Evolutionary conservation across 2,888 invertebrate species (phyloP).

Genomic region (Ariolimax columbianus): DNA sequence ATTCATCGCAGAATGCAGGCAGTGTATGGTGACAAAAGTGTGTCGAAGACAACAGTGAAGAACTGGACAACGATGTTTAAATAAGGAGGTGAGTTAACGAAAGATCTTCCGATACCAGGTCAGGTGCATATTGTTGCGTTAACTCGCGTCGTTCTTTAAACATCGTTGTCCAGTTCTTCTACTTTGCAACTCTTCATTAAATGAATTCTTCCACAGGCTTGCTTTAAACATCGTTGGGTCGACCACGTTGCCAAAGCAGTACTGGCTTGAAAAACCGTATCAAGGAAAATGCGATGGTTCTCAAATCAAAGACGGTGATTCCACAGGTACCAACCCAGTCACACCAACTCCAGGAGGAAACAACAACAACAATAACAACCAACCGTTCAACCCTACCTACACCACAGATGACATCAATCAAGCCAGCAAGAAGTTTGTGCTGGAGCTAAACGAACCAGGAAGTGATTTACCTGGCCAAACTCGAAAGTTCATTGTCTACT

Average conservation of each 20-base stretch:
- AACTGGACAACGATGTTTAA: too few relatives aligned
- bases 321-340: background rate
- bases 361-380: constrained; percentile 31
- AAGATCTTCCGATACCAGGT: too few relatives aligned
- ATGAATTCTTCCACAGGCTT: constrained; percentile 54
- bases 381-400: constrained; percentile 31
- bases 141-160: too few relatives aligned
- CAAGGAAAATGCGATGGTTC: constrained; percentile 53
- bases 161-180: too few relatives aligned
- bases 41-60: too few relatives aligned
- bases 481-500: constrained; percentile 66
- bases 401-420: constrained; percentile 2
- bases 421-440: constrained; percentile 61
- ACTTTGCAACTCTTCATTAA: too few relatives aligned
- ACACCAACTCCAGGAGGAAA: background rate
- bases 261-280: constrained; percentile 51
- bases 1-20: too few relatives aligned
- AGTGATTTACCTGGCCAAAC: constrained; percentile 61
- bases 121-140: too few relatives aligned
- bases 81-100: too few relatives aligned
- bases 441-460: constrained; percentile 69
- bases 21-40: too few relatives aligned
- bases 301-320: constrained; percentile 15
- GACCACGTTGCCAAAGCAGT: constrained; percentile 53
- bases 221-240: constrained; percentile 61